A percentile compares a stretch with the other conserved stretches of the same genome.
These are phyloP conservation scores for Nycticebus coucang DNA, from an alignment of 2,113 vertebrate genomes.

Conservation along the genomic window DNA sequence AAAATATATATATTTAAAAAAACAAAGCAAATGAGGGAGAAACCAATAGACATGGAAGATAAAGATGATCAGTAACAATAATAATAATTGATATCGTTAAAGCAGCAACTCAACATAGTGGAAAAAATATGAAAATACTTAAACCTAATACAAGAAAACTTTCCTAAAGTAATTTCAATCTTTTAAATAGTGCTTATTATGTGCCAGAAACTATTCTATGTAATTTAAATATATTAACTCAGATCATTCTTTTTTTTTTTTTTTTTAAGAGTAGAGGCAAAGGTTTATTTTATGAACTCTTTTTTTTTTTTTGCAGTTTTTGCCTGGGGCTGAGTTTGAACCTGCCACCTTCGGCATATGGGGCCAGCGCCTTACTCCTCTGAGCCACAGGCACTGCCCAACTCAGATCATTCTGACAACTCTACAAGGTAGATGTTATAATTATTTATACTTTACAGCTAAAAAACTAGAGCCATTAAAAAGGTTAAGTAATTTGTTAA, in stretches of 20 bases:
- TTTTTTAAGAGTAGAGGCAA: too few relatives aligned
- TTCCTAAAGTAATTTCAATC: neutral
- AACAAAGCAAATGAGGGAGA: slow-evolving; percentile 26
- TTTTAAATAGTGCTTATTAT: neutral
- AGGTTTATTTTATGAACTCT: too few relatives aligned
- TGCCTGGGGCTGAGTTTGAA: too few relatives aligned
- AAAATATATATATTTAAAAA: neutral
- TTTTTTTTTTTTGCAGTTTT: too few relatives aligned
- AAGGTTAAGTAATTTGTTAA: neutral
- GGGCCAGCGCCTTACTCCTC: too few relatives aligned
- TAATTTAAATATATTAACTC: neutral
- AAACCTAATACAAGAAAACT: slow-evolving; percentile 62
- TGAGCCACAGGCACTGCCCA: too few relatives aligned
- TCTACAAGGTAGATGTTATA: neutral
- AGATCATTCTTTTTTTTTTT: neutral
- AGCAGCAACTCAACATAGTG: neutral
- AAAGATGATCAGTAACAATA: neutral
- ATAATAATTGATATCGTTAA: neutral
- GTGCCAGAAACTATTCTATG: neutral
- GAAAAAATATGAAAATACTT: slow-evolving; percentile 54
- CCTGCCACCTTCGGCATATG: too few relatives aligned
- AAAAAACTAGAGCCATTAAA: neutral
- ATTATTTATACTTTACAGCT: slow-evolving; percentile 26
- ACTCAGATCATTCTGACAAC: neutral
- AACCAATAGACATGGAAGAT: neutral